A percentile compares a stretch with the other conserved stretches of the same genome.
Conservation (phyloP, 1,140 invertebrate species). For the Cataglyphis hispanica region DNA sequence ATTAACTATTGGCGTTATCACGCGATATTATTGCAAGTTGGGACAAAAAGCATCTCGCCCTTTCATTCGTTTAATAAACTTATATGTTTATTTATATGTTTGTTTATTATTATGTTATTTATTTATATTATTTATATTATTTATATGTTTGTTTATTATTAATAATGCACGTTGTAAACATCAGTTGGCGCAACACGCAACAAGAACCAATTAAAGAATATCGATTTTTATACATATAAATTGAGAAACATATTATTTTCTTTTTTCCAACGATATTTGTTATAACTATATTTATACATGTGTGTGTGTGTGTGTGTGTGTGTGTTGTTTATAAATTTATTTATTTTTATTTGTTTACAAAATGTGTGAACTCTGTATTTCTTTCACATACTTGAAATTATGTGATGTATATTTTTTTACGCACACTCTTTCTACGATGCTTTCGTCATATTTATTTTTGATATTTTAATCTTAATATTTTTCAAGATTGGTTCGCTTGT, state of each 20-base stretch:
- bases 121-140: no score
- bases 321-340: neutral
- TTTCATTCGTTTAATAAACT: constrained; percentile 3
- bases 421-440: neutral
- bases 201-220: neutral
- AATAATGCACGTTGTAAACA: neutral
- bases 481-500: neutral
- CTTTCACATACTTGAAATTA: neutral
- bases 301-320: neutral
- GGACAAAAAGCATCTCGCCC: neutral
- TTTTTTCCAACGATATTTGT: neutral
- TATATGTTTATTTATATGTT: neutral
- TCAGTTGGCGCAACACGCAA: neutral
- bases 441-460: neutral
- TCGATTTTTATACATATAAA: neutral
- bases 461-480: no score
- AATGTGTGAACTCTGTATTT: neutral
- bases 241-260: neutral
- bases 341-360: neutral
- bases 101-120: no score
- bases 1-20: constrained; percentile 51
- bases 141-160: no score
- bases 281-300: neutral
- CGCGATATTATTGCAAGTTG: neutral
- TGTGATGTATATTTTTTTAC: neutral